Evolutionary conservation across 2,113 vertebrate species (phyloP).

Genomic region (Suricata suricatta): DNA sequence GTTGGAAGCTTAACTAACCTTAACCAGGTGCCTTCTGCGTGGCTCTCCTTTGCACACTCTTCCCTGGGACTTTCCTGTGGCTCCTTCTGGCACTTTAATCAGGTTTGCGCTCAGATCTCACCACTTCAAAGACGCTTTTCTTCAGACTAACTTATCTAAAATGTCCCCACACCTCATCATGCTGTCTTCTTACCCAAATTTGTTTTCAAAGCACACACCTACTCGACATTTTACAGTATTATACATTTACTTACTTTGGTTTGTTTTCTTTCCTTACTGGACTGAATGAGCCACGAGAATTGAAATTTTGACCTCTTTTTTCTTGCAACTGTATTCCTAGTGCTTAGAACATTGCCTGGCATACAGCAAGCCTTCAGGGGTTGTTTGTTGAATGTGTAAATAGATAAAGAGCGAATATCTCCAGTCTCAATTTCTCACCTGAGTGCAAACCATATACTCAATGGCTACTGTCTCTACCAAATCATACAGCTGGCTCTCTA

Average conservation of each 20-base stretch:
- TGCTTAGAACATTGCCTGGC: background rate
- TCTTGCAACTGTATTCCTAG: background rate
- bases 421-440: background rate
- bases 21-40: rapidly evolving
- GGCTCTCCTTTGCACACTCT: background rate
- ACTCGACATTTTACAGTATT: background rate
- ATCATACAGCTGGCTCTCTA: background rate
- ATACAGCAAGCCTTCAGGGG: background rate
- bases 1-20: too few relatives aligned
- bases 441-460: background rate
- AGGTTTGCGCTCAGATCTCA: background rate
- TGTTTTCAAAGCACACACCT: background rate
- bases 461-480: background rate
- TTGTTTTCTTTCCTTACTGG: background rate
- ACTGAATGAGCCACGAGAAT: background rate
- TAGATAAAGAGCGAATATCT: background rate
- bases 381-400: background rate
- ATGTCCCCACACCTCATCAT: background rate
- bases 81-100: background rate
- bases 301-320: background rate
- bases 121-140: background rate
- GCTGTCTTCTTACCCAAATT: background rate
- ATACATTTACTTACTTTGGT: background rate
- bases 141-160: background rate
- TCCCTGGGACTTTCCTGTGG: background rate